Evolutionary conservation across 2,113 vertebrate species (phyloP).

Genomic region (Fukomys damarensis): DNA sequence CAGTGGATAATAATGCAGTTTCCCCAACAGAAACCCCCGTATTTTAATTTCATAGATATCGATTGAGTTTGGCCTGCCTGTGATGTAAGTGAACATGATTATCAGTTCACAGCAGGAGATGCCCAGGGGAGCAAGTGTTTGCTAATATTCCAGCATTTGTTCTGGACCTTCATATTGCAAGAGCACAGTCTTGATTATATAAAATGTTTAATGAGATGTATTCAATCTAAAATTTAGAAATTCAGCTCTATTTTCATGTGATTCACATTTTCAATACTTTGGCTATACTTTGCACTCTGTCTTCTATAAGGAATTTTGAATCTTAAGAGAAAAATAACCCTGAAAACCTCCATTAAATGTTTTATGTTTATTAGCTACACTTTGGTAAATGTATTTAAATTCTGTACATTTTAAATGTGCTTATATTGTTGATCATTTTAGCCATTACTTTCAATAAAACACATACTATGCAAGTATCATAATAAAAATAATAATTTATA

Average conservation of each 20-base stretch:
- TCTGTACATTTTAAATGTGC: background rate
- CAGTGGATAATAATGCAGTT: background rate
- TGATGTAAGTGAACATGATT: too few relatives aligned
- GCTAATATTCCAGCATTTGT: too few relatives aligned
- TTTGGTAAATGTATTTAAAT: background rate
- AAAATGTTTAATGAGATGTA: background rate
- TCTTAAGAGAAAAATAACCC: background rate
- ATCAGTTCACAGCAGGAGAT: too few relatives aligned
- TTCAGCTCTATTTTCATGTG: background rate
- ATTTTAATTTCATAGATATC: too few relatives aligned
- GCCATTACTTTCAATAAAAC: background rate
- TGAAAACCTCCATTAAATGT: background rate
- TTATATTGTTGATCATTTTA: background rate
- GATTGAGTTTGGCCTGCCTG: too few relatives aligned
- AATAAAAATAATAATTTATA: background rate
- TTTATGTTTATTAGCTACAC: background rate
- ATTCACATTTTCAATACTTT: conserved; percentile 9
- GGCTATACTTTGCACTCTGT: background rate
- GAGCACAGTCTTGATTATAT: background rate
- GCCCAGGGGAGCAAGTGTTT: too few relatives aligned
- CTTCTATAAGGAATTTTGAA: background rate
- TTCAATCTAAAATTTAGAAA: background rate
- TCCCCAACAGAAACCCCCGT: too few relatives aligned
- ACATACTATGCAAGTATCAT: background rate
- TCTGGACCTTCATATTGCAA: background rate